These are phyloP conservation scores for Hirtodrosophila cameraria DNA, from an alignment of 2,888 invertebrate species.

Conservation along the genomic window DNA sequence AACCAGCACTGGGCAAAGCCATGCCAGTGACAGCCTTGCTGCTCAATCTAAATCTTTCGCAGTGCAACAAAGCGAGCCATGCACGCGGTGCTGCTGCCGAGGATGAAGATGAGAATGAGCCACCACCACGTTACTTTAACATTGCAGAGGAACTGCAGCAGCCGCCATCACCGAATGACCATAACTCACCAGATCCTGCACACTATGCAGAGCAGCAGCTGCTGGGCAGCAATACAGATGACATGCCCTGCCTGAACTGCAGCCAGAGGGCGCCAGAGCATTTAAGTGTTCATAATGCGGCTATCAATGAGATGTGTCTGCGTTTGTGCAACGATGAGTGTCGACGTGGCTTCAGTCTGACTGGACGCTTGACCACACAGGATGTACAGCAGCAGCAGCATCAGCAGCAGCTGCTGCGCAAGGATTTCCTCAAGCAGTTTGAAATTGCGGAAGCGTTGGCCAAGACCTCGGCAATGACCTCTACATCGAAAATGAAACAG, in stretches of 20 bases:
- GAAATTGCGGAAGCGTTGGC: slow-evolving; percentile 86
- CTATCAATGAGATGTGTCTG: slow-evolving; percentile 80
- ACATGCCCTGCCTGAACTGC: slow-evolving; percentile 76
- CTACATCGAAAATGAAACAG: slow-evolving; percentile 85
- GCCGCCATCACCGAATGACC: slow-evolving; percentile 51
- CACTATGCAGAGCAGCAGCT: slow-evolving; percentile 30
- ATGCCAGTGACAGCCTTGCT: slow-evolving; percentile 83
- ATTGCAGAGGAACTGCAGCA: slow-evolving; percentile 39
- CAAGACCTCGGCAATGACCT: slow-evolving; percentile 86
- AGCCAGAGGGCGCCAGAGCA: slow-evolving; percentile 49
- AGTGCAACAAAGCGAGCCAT: slow-evolving; percentile 38
- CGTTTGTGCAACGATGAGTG: slow-evolving; percentile 81
- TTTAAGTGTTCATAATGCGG: slow-evolving; percentile 37
- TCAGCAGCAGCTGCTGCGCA: slow-evolving; percentile 50
- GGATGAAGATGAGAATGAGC: slow-evolving; percentile 65
- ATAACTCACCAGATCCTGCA: slow-evolving; percentile 18
- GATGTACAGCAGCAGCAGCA: slow-evolving; percentile 33
- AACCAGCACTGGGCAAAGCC: slow-evolving; percentile 82
- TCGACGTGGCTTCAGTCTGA: slow-evolving; percentile 59
- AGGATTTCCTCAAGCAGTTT: slow-evolving; percentile 84
- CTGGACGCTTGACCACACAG: slow-evolving; percentile 48
- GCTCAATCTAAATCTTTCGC: slow-evolving; percentile 70
- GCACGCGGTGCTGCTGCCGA: slow-evolving; percentile 46
- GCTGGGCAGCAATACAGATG: slow-evolving; percentile 47
- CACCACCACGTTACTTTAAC: slow-evolving; percentile 77